Conservation (phyloP, 2,113 vertebrate species). For the Struthio camelus region DNA sequence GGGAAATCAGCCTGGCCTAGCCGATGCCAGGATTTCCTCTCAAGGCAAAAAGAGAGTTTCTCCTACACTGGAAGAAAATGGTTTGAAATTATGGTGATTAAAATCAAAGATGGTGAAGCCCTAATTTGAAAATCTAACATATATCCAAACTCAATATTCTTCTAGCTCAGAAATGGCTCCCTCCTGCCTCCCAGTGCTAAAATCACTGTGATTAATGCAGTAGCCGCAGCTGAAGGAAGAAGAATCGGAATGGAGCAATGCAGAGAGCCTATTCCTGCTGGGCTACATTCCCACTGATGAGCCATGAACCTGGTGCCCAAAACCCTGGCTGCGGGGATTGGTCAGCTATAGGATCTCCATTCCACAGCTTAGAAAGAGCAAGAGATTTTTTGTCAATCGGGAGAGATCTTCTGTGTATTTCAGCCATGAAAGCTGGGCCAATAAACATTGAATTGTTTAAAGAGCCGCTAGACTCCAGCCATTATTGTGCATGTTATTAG, state of each 20-base stretch:
- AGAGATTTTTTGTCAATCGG: not conserved
- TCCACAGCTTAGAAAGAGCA: not conserved
- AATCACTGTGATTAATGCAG: not conserved
- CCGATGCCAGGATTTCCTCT: not conserved
- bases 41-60: not conserved
- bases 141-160: not conserved
- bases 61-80: not conserved
- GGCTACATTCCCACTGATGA: not conserved
- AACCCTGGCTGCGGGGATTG: not conserved
- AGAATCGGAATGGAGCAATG: no score
- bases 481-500: not conserved
- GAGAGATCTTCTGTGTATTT: not conserved
- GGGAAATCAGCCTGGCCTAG: not conserved
- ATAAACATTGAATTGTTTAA: not conserved
- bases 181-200: not conserved
- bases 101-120: not conserved
- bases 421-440: not conserved
- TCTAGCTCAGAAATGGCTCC: not conserved
- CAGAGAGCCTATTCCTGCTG: not conserved
- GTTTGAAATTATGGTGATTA: not conserved
- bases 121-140: not conserved
- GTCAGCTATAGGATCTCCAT: not conserved
- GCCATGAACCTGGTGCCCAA: accelerated
- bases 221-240: not conserved
- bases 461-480: not conserved